Conservation (phyloP, 64 coral and sea anemone genomes). For the Exaiptasia diaphana region DNA sequence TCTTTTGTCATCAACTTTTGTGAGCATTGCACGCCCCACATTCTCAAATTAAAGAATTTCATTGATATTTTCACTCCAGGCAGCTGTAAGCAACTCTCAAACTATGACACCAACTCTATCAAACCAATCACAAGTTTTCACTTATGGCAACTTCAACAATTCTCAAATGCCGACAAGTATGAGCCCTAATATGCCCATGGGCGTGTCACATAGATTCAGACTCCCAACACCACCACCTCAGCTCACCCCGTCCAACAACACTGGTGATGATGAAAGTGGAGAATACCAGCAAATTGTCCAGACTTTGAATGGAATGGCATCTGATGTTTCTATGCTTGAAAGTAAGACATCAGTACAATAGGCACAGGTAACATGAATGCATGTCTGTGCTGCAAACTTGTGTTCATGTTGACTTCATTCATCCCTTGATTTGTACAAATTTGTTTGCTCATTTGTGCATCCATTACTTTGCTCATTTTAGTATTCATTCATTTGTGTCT, state of each 20-base stretch:
- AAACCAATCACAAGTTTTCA: not conserved
- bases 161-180: not conserved
- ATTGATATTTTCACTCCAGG: not conserved
- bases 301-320: constrained; percentile 12
- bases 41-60: not conserved
- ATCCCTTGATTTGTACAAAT: not conserved
- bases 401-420: not conserved
- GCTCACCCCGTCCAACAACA: not conserved
- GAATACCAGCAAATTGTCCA: constrained; percentile 27
- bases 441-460: not conserved
- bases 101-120: not conserved
- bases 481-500: not conserved
- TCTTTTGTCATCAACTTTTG: too few relatives aligned
- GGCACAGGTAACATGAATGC: not conserved
- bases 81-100: constrained; percentile 15
- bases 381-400: not conserved
- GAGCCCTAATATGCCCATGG: constrained; percentile 6
- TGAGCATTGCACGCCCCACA: too few relatives aligned
- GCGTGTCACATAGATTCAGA: not conserved
- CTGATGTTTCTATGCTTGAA: constrained; percentile 16
- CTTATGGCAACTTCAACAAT: constrained; percentile 15
- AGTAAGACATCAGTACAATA: constrained; percentile 11
- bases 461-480: not conserved
- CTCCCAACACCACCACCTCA: not conserved
- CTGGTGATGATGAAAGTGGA: not conserved